Evolutionary conservation across 2,797 vertebrate genomes (phyloP), one percentile per base, ranked within the genome.

Genomic region (Peromyscus aztecus): DNA sequence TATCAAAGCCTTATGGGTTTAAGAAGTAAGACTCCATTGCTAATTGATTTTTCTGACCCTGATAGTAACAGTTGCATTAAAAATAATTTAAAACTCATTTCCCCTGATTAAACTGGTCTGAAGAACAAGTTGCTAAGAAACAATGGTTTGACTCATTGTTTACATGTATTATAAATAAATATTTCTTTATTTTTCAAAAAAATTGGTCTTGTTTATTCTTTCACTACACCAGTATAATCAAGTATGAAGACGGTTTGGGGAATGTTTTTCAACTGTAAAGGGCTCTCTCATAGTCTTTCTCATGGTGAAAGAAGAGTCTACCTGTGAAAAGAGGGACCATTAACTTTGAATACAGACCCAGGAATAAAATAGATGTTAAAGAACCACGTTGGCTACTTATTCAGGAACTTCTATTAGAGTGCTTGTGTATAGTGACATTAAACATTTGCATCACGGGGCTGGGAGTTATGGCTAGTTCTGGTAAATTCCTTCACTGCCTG

Each of bases 31-130:
- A 90, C 97, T 98, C 94, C 76, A 81, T 97, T 97, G 97, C 98
- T 98, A 98, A 98, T 98, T 98, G 98, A 98, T 98, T 98, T 98
- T 97, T 97, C 98, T 98, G 97, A 97, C 1, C 59, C 96, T 98
- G 61, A 85, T 94, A 91, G 80, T 97, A 98, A 97, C 89, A 97
- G 77, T 97, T 98, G 87, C 94, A 96, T 98, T 98, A 98, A 97
- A 98, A 98, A 98, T 96, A 95, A 96, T 98, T 97, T 97, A 91
- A 97, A 97, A 95, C 95, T 91, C 81, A 96, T 95, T 92, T 77
- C 5, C 21, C 40, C 77, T 57, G n/a, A 71, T 96, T 97, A 96
- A 97, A 97, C 80, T 97, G 92, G 80, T 94, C 84, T 94, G 80
- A 88, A 90, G 93, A 98, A 95, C 87, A 57, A 86, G 31, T 96